A percentile compares a stretch with the other conserved stretches of the same genome.
These are phyloP conservation scores for Melinaea marsaeus DNA, from an alignment of 2,888 invertebrate species.

Conservation along the genomic window DNA sequence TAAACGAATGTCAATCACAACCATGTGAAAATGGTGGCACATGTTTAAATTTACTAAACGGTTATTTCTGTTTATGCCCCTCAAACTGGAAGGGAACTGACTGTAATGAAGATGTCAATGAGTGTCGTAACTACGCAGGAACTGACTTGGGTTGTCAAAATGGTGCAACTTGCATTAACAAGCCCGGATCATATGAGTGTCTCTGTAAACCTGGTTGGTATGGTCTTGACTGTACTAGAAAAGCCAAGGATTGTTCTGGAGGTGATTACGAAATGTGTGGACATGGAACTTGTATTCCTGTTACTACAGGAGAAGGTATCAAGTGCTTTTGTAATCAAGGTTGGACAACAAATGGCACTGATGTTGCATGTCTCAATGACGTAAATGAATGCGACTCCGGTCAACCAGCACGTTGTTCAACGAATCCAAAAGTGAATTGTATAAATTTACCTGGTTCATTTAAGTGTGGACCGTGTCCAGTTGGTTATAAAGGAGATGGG, in stretches of 20 bases:
- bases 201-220: conserved; percentile 86
- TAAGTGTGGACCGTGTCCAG: conserved; percentile 91
- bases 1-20: conserved; percentile 82
- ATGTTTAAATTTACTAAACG: conserved; percentile 84
- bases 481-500: conserved; percentile 92
- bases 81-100: conserved; percentile 82
- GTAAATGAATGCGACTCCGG: conserved; percentile 89
- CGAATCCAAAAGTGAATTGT: conserved; percentile 89
- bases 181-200: conserved; percentile 89
- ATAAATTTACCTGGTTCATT: conserved; percentile 94
- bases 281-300: conserved; percentile 89
- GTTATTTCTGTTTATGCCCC: conserved; percentile 86
- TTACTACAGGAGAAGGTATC: conserved; percentile 80
- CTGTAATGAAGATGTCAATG: conserved; percentile 91
- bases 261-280: conserved; percentile 90
- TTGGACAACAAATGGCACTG: conserved; percentile 86
- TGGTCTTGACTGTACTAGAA: conserved; percentile 89
- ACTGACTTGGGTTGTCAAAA: conserved; percentile 96
- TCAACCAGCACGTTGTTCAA: conserved; percentile 84
- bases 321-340: conserved; percentile 92
- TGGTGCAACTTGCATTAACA: conserved; percentile 90
- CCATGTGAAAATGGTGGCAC: conserved; percentile 93
- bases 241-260: conserved; percentile 84
- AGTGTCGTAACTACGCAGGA: conserved; percentile 87
- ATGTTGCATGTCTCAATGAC: conserved; percentile 87